Evolutionary conservation across 2,888 invertebrate genomes (phyloP).

Genomic region (Biston stratarius): DNA sequence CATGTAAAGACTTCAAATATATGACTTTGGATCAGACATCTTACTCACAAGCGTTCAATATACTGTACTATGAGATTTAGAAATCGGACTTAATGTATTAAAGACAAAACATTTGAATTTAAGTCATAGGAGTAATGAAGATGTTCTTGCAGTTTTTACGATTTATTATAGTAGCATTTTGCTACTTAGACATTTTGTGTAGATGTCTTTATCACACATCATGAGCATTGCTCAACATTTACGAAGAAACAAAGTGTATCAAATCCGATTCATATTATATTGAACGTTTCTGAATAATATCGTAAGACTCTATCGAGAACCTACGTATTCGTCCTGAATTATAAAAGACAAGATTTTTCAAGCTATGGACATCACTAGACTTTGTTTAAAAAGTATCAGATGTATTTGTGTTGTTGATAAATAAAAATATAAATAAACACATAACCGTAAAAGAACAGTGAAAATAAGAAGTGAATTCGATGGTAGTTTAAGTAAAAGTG

Average conservation of each 20-base stretch:
- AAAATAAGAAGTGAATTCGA: not conserved
- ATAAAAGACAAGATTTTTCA: constrained; percentile 16
- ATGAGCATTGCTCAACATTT: too few species aligned
- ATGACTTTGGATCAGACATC: constrained; percentile 26
- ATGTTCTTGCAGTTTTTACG: too few species aligned
- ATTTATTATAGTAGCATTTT: too few species aligned
- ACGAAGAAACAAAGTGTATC: not conserved
- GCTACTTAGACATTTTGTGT: too few species aligned
- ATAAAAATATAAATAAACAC: too few species aligned
- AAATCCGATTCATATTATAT: not conserved
- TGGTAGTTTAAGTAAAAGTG: not conserved
- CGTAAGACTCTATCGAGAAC: constrained; percentile 36
- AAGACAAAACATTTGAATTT: too few species aligned
- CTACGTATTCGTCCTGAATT: constrained; percentile 15
- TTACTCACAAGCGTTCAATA: not conserved
- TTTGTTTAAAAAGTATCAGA: not conserved
- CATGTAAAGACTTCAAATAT: constrained; percentile 64
- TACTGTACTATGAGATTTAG: not conserved
- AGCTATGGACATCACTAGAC: too few species aligned
- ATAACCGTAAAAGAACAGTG: not conserved
- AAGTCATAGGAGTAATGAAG: too few species aligned
- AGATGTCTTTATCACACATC: too few species aligned
- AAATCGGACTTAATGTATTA: too few species aligned
- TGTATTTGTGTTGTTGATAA: too few species aligned
- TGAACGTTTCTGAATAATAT: not conserved